Evolutionary conservation across 2,113 vertebrate species (phyloP).

Genomic region (Brachyistius frenatus): DNA sequence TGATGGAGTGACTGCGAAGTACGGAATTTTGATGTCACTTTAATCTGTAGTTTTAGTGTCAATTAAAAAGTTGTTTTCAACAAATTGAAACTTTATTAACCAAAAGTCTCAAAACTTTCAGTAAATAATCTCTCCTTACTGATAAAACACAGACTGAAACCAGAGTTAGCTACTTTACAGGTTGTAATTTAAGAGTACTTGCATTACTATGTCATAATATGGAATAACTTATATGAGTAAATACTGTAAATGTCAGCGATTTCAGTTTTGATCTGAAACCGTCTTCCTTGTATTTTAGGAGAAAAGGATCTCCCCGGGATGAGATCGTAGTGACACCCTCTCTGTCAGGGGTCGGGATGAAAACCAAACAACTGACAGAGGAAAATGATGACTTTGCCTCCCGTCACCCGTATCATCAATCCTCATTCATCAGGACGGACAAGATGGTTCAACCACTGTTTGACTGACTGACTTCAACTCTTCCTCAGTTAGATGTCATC

Average conservation of each 20-base stretch:
- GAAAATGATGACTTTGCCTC: conserved; percentile 95
- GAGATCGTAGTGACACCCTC: conserved; percentile 92
- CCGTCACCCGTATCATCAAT: conserved; percentile 92
- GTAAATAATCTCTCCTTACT: no score
- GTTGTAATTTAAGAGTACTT: no score
- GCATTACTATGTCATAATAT: no score
- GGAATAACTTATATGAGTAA: no score
- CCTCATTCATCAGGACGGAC: conserved; percentile 85
- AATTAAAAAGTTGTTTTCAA: no score
- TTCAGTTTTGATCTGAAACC: not conserved
- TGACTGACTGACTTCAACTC: conserved; percentile 67
- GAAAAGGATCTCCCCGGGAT: conserved; percentile 73
- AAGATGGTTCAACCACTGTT: conserved; percentile 83
- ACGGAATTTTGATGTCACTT: no score
- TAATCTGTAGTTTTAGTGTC: no score
- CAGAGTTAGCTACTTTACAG: no score
- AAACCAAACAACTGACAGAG: conserved; percentile 93
- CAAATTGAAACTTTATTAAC: no score
- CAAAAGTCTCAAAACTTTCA: no score
- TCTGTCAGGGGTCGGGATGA: conserved; percentile 87
- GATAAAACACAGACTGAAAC: no score
- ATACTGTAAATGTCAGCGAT: not conserved
- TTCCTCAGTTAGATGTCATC: not conserved
- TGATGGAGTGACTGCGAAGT: not conserved
- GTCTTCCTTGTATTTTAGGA: conserved; percentile 58